Evolutionary conservation across 2,797 vertebrate genomes (phyloP).

Genomic region (Triplophysa bombifrons): DNA sequence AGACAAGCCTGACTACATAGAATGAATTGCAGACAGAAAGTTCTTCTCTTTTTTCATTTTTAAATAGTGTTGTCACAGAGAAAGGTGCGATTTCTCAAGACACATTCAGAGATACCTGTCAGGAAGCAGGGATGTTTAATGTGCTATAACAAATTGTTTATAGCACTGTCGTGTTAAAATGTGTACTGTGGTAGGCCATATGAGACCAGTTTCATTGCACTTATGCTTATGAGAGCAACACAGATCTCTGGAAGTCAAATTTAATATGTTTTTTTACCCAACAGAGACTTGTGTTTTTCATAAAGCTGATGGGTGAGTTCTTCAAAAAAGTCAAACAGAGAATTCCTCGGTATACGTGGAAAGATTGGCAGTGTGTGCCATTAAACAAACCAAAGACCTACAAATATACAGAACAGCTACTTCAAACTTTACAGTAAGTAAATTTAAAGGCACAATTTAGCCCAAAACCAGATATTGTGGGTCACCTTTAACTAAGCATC

Average conservation of each 20-base stretch:
- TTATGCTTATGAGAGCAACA: slow-evolving; percentile 34
- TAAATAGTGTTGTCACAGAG: background rate
- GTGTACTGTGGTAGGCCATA: too few species aligned
- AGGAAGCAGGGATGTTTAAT: background rate
- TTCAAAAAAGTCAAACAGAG: too few species aligned
- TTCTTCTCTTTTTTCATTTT: background rate
- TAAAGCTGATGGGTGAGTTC: too few species aligned
- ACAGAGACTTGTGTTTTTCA: background rate
- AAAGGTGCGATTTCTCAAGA: background rate
- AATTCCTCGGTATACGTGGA: too few species aligned
- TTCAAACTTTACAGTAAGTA: too few species aligned
- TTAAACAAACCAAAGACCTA: too few species aligned
- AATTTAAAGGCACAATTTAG: too few species aligned
- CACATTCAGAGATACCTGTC: background rate
- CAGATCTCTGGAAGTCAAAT: slow-evolving; percentile 48
- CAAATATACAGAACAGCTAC: too few species aligned
- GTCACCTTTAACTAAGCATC: too few species aligned
- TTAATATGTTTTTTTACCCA: slow-evolving; percentile 21
- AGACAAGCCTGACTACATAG: background rate
- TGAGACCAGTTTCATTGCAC: too few species aligned
- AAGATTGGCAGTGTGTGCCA: too few species aligned
- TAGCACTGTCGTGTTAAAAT: background rate
- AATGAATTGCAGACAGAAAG: background rate
- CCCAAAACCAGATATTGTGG: too few species aligned
- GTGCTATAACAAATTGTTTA: background rate